Evolutionary conservation across 2,797 vertebrate species (phyloP).

Genomic region (Knipowitschia caucasica): DNA sequence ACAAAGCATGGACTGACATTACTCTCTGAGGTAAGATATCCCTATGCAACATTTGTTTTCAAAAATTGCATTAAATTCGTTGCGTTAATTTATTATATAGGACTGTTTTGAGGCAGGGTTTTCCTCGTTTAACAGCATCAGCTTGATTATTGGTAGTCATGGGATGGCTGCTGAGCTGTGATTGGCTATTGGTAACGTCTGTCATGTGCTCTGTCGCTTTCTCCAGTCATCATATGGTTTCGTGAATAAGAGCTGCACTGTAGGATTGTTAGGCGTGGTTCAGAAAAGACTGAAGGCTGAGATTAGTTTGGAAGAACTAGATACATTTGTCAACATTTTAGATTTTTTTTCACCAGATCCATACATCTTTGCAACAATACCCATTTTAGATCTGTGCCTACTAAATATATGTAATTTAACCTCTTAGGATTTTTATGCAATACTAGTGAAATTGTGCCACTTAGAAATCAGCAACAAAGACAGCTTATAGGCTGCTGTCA

Average conservation of each 20-base stretch:
- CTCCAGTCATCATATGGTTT: slow-evolving; percentile 24
- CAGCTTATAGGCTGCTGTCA: neutral
- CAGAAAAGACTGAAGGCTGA: slow-evolving; percentile 16
- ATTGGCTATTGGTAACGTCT: slow-evolving; percentile 37
- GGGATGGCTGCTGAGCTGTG: neutral
- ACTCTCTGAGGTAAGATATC: slow-evolving; percentile 46
- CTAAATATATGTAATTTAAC: too few species aligned
- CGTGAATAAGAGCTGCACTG: slow-evolving; percentile 21
- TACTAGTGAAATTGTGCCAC: too few species aligned
- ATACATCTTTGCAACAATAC: neutral
- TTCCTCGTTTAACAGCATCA: slow-evolving; percentile 49
- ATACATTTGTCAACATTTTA: neutral
- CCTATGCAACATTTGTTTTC: neutral
- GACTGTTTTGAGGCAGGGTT: slow-evolving; percentile 35
- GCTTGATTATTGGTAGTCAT: slow-evolving; percentile 40
- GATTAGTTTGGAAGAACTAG: slow-evolving; percentile 1
- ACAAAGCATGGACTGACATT: slow-evolving; percentile 11
- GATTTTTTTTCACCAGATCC: neutral
- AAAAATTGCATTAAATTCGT: neutral
- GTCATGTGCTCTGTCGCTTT: slow-evolving; percentile 23
- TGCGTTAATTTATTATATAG: slow-evolving; percentile 15
- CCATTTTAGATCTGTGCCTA: too few species aligned
- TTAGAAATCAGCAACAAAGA: too few species aligned
- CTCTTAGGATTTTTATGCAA: too few species aligned
- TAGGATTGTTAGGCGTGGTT: slow-evolving; percentile 52